Base-by-base conservation (phyloP, 2,113 vertebrate species). In the Protomyctophum bolini region DNA sequence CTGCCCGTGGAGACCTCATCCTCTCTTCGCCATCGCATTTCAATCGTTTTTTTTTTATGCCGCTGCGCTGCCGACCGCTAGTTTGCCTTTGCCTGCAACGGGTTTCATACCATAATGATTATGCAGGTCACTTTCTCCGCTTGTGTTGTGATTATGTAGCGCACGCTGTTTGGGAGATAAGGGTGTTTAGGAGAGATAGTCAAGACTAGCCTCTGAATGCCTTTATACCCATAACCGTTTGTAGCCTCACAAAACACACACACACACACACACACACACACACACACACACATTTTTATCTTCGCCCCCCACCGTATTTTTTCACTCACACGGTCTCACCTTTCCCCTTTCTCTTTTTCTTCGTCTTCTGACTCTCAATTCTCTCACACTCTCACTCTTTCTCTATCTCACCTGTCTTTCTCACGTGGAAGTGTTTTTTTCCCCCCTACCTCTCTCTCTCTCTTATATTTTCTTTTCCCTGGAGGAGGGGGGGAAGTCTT, bases 161-260 rank as follows among this genome's bases (percentile, higher is more conserved):
- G 86, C 87, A 83, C 86, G 88, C 83, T 80, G 81, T 84, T 72
- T 72, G 76, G 80, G 56, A 88, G 86, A 87, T 88, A 87, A 84
- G 78, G 76, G 73, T 67, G 82, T 76, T 84, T 54, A 55, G 77
- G 75, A 1, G 45, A 52, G 64, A 77, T 83, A 79, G 76, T 86
- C 85, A 79, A 66, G 79, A 74, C 76, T 77, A 80, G 82, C 83
- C 33, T 76, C 51, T 52, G 12, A 66, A 81, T 70, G 73, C 66
- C 72, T 46, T 72, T 54, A 56, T 80, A 52, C 75, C 70, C 58
- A 63, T 45, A 41, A 41, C 33, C 33, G 33, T 41, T 6, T 41
- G 33, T 41, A 41, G 5, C 33, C 33, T 6, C 33, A 41, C 33
- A 41, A 41, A 41, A 3, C 33, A 41, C 33, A 6, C 33, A 41